These are phyloP conservation scores for Sebastes kiyomatsui DNA, from an alignment of 2,797 vertebrate species.

Conservation along the genomic window DNA sequence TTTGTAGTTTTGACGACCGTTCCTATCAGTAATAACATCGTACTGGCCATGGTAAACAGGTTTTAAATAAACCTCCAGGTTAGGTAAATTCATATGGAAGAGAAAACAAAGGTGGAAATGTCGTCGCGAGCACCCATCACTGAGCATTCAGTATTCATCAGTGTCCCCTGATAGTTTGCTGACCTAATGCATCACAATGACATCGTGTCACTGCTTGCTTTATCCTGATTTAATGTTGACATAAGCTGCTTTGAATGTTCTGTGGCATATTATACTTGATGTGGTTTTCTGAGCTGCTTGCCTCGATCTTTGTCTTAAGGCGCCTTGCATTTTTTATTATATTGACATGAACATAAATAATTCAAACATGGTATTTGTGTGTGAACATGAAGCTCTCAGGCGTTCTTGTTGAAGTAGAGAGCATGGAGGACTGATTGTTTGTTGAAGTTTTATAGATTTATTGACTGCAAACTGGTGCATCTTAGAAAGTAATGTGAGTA, in stretches of 20 bases:
- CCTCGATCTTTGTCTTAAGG: not conserved
- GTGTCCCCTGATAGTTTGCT: not conserved
- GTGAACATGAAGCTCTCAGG: not conserved
- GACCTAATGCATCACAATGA: not conserved
- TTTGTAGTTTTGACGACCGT: not conserved
- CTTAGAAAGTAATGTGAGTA: not conserved
- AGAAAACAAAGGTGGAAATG: not conserved
- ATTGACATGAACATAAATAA: constrained; percentile 36
- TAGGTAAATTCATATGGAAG: not conserved
- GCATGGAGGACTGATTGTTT: not conserved
- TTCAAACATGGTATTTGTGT: not conserved
- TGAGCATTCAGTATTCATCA: not conserved
- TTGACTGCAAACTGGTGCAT: not conserved
- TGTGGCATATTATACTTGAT: not conserved
- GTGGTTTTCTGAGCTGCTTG: not conserved
- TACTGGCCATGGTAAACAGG: not conserved
- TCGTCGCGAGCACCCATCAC: not conserved
- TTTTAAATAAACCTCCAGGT: not conserved
- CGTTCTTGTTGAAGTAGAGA: not conserved
- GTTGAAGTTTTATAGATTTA: not conserved
- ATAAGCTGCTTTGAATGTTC: not conserved
- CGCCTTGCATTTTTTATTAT: constrained; percentile 9
- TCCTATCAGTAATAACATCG: not conserved
- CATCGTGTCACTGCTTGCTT: not conserved
- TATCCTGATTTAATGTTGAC: not conserved